Percentiles rank a stretch among this genome's conserved stretches.
Conservation (phyloP, 2,113 vertebrate genomes). For the Acanthisitta chloris region DNA sequence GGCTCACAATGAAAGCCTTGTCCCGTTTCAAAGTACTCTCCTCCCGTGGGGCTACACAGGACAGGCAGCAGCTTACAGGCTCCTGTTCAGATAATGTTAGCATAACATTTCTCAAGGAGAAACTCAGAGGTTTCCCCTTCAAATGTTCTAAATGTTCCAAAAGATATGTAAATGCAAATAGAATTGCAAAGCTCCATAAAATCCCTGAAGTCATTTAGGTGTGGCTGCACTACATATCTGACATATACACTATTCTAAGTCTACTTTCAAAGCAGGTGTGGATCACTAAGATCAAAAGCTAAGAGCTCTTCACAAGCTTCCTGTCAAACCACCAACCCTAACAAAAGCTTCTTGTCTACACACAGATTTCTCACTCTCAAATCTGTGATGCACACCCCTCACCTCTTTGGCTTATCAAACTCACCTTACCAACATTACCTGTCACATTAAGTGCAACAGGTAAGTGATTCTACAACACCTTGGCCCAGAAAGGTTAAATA, state of each 20-base stretch:
- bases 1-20: neutral
- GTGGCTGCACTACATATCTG: neutral
- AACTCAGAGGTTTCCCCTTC: neutral
- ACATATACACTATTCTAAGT: neutral
- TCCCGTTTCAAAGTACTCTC: neutral
- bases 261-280: neutral
- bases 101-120: neutral
- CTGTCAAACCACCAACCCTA: neutral
- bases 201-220: neutral
- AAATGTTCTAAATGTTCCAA: neutral
- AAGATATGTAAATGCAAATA: neutral
- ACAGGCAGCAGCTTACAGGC: neutral
- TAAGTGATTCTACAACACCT: neutral
- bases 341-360: neutral
- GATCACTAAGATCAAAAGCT: neutral
- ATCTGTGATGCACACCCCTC: neutral
- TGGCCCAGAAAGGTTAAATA: neutral
- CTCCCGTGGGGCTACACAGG: neutral
- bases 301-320: neutral
- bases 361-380: neutral
- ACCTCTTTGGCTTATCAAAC: neutral
- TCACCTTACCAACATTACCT: neutral
- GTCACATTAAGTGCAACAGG: fast-evolving
- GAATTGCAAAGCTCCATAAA: neutral
- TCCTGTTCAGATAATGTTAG: neutral